These are phyloP conservation scores for Formica exsecta DNA, from an alignment of 1,140 invertebrate species.

Conservation along the genomic window DNA sequence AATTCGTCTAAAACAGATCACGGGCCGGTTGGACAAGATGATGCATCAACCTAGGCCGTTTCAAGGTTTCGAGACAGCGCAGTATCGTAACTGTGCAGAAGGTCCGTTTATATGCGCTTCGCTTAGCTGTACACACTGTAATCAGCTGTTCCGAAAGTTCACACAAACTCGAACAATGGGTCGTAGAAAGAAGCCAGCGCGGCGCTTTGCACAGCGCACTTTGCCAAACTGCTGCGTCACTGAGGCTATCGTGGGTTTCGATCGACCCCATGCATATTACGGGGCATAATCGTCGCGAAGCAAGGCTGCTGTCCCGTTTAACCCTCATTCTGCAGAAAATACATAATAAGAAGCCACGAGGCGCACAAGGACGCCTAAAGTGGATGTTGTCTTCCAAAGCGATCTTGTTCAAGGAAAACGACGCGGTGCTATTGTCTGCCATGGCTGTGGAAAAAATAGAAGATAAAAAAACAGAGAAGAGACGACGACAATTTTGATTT, in stretches of 20 bases:
- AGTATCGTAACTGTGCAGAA: slow-evolving; percentile 33
- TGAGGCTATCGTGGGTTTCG: slow-evolving; percentile 73
- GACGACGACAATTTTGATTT: slow-evolving; percentile 34
- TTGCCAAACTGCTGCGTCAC: slow-evolving; percentile 68
- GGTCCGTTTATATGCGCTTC: slow-evolving; percentile 14
- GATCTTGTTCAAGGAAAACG: not conserved
- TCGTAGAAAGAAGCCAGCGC: slow-evolving; percentile 30
- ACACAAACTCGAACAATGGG: slow-evolving; percentile 70
- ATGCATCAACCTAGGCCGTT: slow-evolving; percentile 43
- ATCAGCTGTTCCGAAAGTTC: slow-evolving; percentile 67
- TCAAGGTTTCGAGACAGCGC: slow-evolving; percentile 46
- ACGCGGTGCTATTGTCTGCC: not conserved
- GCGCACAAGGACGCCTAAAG: slow-evolving; percentile 12
- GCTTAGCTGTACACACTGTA: not conserved
- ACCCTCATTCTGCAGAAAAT: slow-evolving; percentile 40
- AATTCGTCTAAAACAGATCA: slow-evolving; percentile 20
- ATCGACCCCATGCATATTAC: slow-evolving; percentile 74
- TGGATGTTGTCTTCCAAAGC: not conserved
- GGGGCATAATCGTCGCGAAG: slow-evolving; percentile 49
- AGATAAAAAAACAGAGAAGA: not conserved
- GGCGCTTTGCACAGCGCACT: not conserved
- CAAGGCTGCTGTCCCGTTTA: slow-evolving; percentile 50
- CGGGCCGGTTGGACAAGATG: slow-evolving; percentile 6
- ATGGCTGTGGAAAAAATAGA: not conserved
- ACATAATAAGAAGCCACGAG: slow-evolving; percentile 18